phyloP scores from a whole-genome alignment of 2,888 invertebrate genomes.

The Drosophila infuscata region DNA sequence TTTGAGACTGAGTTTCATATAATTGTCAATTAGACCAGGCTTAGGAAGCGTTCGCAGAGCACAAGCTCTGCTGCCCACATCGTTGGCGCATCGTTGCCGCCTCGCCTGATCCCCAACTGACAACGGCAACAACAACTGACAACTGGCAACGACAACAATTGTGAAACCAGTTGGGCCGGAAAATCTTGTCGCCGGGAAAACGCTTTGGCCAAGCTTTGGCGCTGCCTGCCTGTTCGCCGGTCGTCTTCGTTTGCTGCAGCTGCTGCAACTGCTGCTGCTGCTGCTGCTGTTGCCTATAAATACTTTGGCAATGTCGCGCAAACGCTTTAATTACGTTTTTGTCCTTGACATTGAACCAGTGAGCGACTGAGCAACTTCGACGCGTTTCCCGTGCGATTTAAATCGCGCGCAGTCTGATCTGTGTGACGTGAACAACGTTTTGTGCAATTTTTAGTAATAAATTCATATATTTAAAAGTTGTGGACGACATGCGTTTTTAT shows the following conservation, averaged over 20 bases:
- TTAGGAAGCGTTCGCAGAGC: conserved; percentile 60
- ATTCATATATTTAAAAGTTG: conserved; percentile 11
- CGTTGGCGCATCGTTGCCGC: conserved; percentile 41
- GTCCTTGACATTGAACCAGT: conserved; percentile 83
- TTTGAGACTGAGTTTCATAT: conserved; percentile 44
- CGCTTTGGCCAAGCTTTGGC: conserved; percentile 39
- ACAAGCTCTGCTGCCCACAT: conserved; percentile 31
- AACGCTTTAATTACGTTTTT: conserved; percentile 83
- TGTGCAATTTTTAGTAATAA: conserved; percentile 32
- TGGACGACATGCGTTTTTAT: conserved; percentile 52
- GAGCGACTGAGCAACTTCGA: conserved; percentile 38
- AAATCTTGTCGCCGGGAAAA: conserved; percentile 78
- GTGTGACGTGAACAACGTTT: conserved; percentile 33
- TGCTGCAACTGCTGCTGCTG: neutral
- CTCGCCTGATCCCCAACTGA: conserved; percentile 30
- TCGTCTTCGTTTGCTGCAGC: conserved; percentile 57
- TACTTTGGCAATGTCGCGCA: conserved; percentile 74
- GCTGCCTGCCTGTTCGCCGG: conserved; percentile 31
- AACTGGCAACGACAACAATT: conserved; percentile 45
- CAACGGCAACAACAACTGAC: conserved; percentile 20
- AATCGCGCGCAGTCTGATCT: conserved; percentile 40
- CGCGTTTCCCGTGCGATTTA: conserved; percentile 60
- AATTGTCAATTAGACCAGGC: conserved; percentile 73
- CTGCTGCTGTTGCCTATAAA: conserved; percentile 69
- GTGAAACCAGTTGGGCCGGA: conserved; percentile 73